These are phyloP conservation scores for Danio aesculapii DNA, from an alignment of 2,797 vertebrate genomes.

Conservation along the genomic window DNA sequence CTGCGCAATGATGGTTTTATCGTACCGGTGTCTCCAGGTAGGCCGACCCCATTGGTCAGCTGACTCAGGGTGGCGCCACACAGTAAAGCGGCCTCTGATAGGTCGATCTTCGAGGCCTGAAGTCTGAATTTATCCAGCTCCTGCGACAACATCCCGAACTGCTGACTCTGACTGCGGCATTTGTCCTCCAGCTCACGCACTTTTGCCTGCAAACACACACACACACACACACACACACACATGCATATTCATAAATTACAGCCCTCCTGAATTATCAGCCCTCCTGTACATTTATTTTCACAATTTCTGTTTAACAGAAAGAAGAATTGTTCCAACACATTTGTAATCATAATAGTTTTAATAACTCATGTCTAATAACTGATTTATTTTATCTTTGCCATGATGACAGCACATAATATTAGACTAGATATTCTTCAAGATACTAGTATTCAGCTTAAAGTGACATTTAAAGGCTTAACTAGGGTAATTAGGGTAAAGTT, in stretches of 20 bases:
- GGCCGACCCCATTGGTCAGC: conserved; percentile 80
- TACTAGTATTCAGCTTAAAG: too few species aligned
- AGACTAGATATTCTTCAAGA: too few species aligned
- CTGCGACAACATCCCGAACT: conserved; percentile 91
- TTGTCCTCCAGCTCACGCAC: conserved; percentile 95
- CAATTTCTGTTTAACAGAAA: too few species aligned
- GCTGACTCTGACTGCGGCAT: conserved; percentile 93
- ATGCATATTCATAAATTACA: background rate
- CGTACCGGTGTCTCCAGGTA: conserved; percentile 80
- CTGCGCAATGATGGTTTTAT: background rate
- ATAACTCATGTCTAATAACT: too few species aligned
- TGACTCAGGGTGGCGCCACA: conserved; percentile 75
- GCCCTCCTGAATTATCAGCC: too few species aligned
- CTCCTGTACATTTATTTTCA: too few species aligned
- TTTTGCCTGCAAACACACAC: conserved; percentile 80
- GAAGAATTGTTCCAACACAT: too few species aligned
- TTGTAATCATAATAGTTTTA: too few species aligned
- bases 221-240: background rate
- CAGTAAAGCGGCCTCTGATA: conserved; percentile 80
- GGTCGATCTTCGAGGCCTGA: conserved; percentile 89
- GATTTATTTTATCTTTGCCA: too few species aligned
- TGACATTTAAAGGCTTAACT: too few species aligned
- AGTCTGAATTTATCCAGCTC: conserved; percentile 93
- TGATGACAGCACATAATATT: too few species aligned
- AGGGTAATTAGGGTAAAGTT: too few species aligned